These are phyloP conservation scores for Rhynchomys soricoides DNA, from an alignment of 2,113 vertebrate genomes.

Conservation along the genomic window DNA sequence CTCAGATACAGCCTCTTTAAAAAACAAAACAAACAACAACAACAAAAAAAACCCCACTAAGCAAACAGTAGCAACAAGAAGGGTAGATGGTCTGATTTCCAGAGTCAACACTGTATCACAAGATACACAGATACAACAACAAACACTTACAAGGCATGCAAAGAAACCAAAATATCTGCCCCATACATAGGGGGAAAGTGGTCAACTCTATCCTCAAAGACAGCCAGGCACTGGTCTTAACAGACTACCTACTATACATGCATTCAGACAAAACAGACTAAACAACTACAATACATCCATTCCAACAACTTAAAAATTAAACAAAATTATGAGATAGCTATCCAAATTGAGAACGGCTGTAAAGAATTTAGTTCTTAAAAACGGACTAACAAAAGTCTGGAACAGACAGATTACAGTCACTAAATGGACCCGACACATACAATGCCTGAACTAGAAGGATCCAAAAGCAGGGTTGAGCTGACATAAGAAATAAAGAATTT, in stretches of 20 bases:
- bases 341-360: background rate
- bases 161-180: background rate
- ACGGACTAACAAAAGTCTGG: background rate
- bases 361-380: background rate
- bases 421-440: background rate
- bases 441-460: too few species aligned
- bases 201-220: background rate
- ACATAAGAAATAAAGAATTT: background rate
- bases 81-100: background rate
- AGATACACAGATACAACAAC: background rate
- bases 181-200: background rate
- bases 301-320: constrained; percentile 14
- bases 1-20: background rate
- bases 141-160: background rate
- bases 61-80: background rate
- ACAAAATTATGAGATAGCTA: background rate
- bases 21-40: background rate
- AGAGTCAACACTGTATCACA: background rate
- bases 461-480: background rate
- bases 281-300: background rate
- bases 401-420: background rate
- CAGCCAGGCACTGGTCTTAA: background rate
- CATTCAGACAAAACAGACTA: background rate
- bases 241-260: background rate
- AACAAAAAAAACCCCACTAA: background rate